Base-by-base conservation (phyloP, 2,888 invertebrate genomes). In the Odontocolon sp. region DNA sequence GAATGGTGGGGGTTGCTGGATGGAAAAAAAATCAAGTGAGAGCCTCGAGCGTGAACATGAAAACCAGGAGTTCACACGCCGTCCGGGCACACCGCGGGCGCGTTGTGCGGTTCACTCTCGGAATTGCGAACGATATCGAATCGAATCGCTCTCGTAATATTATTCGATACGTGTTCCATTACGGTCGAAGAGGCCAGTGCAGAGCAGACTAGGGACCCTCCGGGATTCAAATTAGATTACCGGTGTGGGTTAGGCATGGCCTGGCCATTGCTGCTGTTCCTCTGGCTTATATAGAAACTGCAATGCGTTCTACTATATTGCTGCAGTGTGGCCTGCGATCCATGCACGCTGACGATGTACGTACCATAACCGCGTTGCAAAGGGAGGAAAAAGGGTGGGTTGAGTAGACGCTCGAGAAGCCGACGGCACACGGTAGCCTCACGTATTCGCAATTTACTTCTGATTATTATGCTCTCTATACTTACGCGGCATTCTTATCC, bases 101-200 rank as follows among this genome's bases (percentile, higher is more conserved):
- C 61, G 61, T 70, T 64, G 61, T 70, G 77, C 73, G 77, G 79
- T 77, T 72, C 75, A 73, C 72, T 72, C 69, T 54, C 56, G 36
- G 64, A 68, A 76, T 77, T 77, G 71, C 78, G 78, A 87, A 85
- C 85, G 85, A 88, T 87, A 89, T 89, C 86, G 86, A 88, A 89
- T 85, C 86, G 86, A 87, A 88, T 88, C 82, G 87, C 82, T 85
- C 84, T 87, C 73, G 78, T 77, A 86, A 88, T 89, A 89, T 89
- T 86, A 89, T 88, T 88, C 85, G 87, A 89, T 90, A 89, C 90
- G 90, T 90, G 89, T 89, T 89, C 88, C 87, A 90, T 90, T 88
- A 87, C 82, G 68, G 68, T 71, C 78, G 70, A 77, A 64, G 54
- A 52, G 68, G 76, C 78, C 54, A 54, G 21, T 11, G 38, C 47